Base-by-base conservation (phyloP, 2,113 vertebrate species). In the Eonycteris spelaea region DNA sequence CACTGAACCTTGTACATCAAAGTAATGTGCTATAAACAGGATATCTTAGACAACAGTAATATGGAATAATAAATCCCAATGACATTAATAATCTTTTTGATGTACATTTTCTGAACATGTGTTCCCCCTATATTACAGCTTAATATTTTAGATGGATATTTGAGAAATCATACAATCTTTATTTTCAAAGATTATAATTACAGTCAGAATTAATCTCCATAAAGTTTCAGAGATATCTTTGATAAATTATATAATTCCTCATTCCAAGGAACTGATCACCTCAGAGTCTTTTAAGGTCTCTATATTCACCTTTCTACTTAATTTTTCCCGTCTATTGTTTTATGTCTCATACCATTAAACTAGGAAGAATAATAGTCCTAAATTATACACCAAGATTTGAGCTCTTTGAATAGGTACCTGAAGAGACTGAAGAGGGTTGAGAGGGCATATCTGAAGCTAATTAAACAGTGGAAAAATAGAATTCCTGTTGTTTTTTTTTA, bases 131-230 rank as follows among this genome's bases (percentile, higher is more conserved):
- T 61, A 68, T 53, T 78, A 48, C 5, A 95, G 67, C 4, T 89
- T 78, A 89, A 51, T 26, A 57, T 93, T 97, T 95, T 90, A 89
- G 63, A 85, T 30, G 57, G 57, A 15, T 79, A 70, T 63, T 86
- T 89, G 59, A 97, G 33, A 92, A 92, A 93, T 45, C 51, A 28
- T 30, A 73, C n/a, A 73, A 94, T 92, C 35, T 16, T 3, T 83
- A 74, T 63, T 95, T 96, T 86, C 43, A 85, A 95, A 91, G 86
- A 71, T 63, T 51, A 79, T 70, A 95, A 74, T 40, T 84, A 1
- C 59, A 92, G 18, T 86, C 21, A 86, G 13, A 94, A 73, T 12
- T 86, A 18, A 55, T 95, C 55, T 82, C 68, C 28, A 57, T 63
- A 94, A 91, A 43, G 28, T 51, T 88, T 96, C 59, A 78, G 45